These are phyloP conservation scores for Morone chrysops DNA, from an alignment of 2,113 vertebrate genomes.

Conservation along the genomic window DNA sequence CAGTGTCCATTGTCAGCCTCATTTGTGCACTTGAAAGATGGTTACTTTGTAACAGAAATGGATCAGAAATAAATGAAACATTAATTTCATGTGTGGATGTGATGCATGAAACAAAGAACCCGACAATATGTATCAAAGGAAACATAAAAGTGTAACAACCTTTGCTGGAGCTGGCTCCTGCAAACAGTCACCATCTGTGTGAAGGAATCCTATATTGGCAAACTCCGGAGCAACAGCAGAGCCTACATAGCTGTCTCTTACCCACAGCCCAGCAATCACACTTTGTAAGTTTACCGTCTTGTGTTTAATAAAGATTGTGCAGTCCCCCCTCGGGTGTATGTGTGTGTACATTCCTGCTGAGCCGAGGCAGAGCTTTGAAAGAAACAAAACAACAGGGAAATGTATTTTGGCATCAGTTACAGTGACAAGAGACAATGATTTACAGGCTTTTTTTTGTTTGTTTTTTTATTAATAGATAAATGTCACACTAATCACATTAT, in stretches of 20 bases:
- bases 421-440: background rate
- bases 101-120: conserved; percentile 28
- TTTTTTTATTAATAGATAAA: background rate
- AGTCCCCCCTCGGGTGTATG: background rate
- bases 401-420: background rate
- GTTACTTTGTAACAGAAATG: conserved; percentile 19
- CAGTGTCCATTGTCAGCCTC: conserved; percentile 21
- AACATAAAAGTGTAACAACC: conserved; percentile 50
- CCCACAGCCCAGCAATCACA: conserved; percentile 31
- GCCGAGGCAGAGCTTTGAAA: background rate
- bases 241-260: conserved; percentile 13
- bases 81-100: conserved; percentile 34
- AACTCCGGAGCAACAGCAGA: background rate
- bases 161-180: conserved; percentile 42
- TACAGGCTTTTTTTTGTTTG: background rate
- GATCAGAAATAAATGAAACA: conserved; percentile 23
- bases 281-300: background rate
- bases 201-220: conserved; percentile 30
- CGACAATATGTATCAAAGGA: conserved; percentile 51
- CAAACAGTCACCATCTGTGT: conserved; percentile 42
- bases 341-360: background rate
- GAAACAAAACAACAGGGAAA: background rate
- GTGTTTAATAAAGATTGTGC: background rate
- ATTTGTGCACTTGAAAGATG: conserved; percentile 36
- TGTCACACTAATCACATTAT: background rate